Conservation (phyloP, 2,797 vertebrate species). For the Siniperca obscura region DNA sequence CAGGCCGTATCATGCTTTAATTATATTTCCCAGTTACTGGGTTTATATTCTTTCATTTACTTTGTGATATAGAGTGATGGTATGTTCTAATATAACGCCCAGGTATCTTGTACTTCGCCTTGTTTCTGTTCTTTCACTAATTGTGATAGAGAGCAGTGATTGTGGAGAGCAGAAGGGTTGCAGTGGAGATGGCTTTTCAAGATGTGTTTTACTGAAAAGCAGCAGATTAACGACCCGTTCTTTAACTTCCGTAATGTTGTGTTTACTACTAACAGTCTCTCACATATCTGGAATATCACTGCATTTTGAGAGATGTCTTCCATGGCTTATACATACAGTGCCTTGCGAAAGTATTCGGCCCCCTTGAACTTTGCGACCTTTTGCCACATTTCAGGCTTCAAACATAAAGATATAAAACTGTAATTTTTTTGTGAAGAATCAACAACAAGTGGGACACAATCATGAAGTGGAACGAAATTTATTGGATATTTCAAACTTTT, state of each 20-base stretch:
- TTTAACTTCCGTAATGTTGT: neutral
- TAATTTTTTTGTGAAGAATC: no score
- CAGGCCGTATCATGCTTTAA: neutral
- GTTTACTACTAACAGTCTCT: neutral
- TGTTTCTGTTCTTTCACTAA: neutral
- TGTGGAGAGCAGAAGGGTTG: neutral
- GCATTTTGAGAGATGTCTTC: neutral
- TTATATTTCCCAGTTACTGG: neutral
- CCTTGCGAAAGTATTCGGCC: no score
- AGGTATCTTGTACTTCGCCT: no score
- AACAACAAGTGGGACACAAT: no score
- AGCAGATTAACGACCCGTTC: neutral
- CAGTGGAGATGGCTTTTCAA: neutral
- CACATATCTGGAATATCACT: no score
- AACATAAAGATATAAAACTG: no score
- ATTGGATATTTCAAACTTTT: no score
- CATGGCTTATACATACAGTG: neutral
- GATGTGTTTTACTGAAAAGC: neutral
- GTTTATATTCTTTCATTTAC: neutral
- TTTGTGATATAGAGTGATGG: neutral
- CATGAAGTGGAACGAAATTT: no score
- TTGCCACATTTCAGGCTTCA: no score
- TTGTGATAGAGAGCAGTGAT: neutral
- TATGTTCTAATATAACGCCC: neutral
- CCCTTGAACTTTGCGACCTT: no score